A percentile compares a stretch with the other conserved stretches of the same genome.
Evolutionary conservation across 2,113 vertebrate genomes (phyloP).

Genomic region (Leucopternis melanops): DNA sequence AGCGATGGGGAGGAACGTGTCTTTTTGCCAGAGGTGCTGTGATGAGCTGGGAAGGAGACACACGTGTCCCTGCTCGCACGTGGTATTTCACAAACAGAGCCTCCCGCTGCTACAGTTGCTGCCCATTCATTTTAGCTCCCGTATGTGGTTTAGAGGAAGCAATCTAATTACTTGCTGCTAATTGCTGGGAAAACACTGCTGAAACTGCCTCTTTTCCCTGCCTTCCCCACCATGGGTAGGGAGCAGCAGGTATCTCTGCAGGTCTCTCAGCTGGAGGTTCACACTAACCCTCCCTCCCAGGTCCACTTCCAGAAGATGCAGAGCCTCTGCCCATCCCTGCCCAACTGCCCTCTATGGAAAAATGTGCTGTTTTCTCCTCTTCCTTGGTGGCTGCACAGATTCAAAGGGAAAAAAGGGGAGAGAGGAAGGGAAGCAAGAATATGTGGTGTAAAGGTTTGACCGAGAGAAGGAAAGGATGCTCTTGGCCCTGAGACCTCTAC

Average conservation of each 20-base stretch:
- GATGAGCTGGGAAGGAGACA: background rate
- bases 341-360: background rate
- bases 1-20: accelerated
- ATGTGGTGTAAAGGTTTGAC: background rate
- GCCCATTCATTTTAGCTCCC: background rate
- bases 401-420: background rate
- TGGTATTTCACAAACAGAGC: background rate
- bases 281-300: no score
- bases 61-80: background rate
- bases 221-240: background rate
- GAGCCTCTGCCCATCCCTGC: background rate
- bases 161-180: background rate
- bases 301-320: background rate
- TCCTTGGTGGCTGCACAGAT: background rate
- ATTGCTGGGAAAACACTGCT: background rate
- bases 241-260: background rate
- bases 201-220: background rate
- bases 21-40: background rate
- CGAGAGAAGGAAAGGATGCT: background rate
- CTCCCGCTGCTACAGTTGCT: background rate
- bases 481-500: background rate
- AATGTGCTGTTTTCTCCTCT: background rate
- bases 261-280: background rate
- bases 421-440: background rate
- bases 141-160: background rate